Evolutionary conservation across 2,888 invertebrate species (phyloP), one percentile per base, ranked within the genome.

Genomic region (Trichogramma dendrolimi): DNA sequence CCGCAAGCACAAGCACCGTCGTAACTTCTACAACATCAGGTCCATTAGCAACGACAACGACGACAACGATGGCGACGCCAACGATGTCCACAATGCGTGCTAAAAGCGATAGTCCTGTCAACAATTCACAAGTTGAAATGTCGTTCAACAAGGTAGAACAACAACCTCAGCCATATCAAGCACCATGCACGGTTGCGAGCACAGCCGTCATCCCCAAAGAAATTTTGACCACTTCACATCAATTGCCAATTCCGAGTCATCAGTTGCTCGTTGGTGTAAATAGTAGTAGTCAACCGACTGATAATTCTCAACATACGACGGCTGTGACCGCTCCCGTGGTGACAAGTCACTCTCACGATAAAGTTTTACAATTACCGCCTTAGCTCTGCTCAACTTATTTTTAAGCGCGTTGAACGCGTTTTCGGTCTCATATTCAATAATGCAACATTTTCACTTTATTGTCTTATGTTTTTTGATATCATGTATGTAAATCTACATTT

Each of bases 1-100:
- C 61, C 27, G 55, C 42, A 63, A 11, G 49, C 50, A 5, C 58
- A 44, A 46, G 7, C 5, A 4, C 65, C 39, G 61, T 63, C 27
- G 62, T 66, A 11, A 55, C 65, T 2, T 50, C 57, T 27, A 51
- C 64, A 42, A 68, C 56, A 4, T 56, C 64, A 51, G 64, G 57
- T 52, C 70, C 69, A 1, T 52, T 70, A 41, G 66, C 67, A 4
- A 55, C 56, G 6, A 71, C 63, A 39, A 44, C 61, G 6, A 65
- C n/a, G 41, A 53, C 53, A 10, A 49, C 61, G 4, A 46, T 64
- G 5, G 59, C 62, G n/a, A 10, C 63, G 4, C 10, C 62, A 59
- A 39, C 62, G 57, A 49, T 50, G 53, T 39, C 67, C 62, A 41
- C 62, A 61, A 55, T 59, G 62, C 27, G 63, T 62, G 3, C 42